These are phyloP conservation scores for Gila robusta DNA, from an alignment of 2,797 vertebrate species.

Conservation along the genomic window DNA sequence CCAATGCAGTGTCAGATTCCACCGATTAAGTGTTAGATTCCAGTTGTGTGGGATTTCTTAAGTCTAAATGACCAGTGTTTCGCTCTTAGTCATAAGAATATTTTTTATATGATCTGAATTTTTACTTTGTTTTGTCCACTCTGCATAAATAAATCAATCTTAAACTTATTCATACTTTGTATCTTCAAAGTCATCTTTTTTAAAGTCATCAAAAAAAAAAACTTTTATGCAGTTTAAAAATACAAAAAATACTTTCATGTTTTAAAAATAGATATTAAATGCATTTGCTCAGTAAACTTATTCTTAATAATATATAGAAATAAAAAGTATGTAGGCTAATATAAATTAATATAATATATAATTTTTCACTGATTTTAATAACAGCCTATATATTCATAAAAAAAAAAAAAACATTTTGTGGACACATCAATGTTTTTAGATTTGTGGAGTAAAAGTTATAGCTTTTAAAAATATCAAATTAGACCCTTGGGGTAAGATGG, in stretches of 20 bases:
- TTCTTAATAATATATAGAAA: background rate
- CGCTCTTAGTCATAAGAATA: background rate
- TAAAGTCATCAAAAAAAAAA: too few species aligned
- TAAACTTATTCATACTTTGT: background rate
- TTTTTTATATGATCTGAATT: background rate
- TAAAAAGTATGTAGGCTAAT: background rate
- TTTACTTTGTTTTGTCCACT: background rate
- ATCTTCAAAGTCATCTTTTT: background rate
- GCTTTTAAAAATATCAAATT: too few species aligned
- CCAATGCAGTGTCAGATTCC: constrained; percentile 41
- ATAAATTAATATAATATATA: background rate
- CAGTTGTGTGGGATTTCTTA: background rate
- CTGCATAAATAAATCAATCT: background rate
- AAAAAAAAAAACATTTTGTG: too few species aligned
- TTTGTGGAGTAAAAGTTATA: too few species aligned
- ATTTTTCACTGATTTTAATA: too few species aligned
- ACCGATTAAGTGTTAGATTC: constrained; percentile 30
- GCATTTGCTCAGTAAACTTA: background rate
- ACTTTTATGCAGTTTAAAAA: background rate
- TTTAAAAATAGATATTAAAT: background rate
- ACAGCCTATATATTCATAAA: too few species aligned
- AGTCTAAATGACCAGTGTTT: background rate
- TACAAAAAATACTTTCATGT: too few species aligned
- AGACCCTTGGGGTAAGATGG: too few species aligned
- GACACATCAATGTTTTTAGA: too few species aligned